Evolutionary conservation across 2,888 invertebrate species (phyloP).

Genomic region (Cremastinae sp.): DNA sequence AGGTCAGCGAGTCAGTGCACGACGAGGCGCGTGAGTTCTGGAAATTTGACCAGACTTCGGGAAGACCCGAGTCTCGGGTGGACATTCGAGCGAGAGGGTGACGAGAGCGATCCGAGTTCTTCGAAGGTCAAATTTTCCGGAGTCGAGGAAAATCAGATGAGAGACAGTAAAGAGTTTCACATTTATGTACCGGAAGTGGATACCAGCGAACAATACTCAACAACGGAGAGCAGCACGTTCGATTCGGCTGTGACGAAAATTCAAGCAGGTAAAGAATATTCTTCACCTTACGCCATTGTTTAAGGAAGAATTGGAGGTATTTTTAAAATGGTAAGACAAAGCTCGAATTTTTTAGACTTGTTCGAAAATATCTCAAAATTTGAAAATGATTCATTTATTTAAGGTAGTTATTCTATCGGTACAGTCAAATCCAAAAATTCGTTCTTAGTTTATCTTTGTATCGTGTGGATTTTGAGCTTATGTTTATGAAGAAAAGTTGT

Average conservation of each 20-base stretch:
- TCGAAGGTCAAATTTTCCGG: conserved; percentile 41
- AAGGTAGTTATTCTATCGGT: no score
- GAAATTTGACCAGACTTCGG: conserved; percentile 49
- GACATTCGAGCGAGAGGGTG: conserved; percentile 48
- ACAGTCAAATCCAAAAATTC: no score
- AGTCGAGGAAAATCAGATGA: conserved; percentile 30
- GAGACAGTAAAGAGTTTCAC: conserved; percentile 62
- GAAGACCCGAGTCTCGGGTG: conserved; percentile 49
- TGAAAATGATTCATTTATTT: no score
- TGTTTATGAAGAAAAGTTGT: no score
- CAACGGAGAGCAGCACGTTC: conserved; percentile 66
- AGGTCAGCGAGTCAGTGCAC: conserved; percentile 66
- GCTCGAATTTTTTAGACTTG: no score
- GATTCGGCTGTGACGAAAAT: conserved; percentile 70
- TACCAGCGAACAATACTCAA: conserved; percentile 55
- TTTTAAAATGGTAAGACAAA: no score
- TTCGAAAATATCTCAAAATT: no score
- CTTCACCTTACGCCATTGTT: no score
- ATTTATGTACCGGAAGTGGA: conserved; percentile 65
- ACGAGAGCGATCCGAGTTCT: conserved; percentile 19
- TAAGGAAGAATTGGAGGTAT: no score
- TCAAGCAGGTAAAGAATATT: conserved; percentile 71
- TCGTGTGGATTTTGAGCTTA: no score
- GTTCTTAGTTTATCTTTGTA: no score
- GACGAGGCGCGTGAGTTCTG: conserved; percentile 62